Evolutionary conservation across 2,797 vertebrate genomes (phyloP).

Genomic region (Myripristis jacobus): DNA sequence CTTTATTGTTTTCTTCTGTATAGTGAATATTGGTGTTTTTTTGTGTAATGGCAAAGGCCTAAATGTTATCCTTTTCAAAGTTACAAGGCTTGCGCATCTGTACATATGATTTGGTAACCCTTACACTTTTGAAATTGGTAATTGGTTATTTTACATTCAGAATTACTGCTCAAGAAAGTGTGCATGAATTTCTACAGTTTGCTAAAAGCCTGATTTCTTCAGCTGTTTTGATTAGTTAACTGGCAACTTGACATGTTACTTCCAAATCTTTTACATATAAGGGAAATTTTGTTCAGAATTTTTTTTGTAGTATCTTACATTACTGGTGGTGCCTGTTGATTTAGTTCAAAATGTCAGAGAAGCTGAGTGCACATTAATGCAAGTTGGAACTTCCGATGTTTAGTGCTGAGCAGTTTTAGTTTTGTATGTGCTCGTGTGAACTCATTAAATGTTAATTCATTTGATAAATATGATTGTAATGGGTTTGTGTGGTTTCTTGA

Average conservation of each 20-base stretch:
- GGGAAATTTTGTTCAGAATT: slow-evolving; percentile 28
- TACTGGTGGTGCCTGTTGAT: slow-evolving; percentile 46
- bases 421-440: slow-evolving; percentile 74
- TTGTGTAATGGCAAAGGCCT: slow-evolving; percentile 18
- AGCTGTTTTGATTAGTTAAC: slow-evolving; percentile 54
- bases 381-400: slow-evolving; percentile 38
- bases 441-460: slow-evolving; percentile 81
- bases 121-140: slow-evolving; percentile 34
- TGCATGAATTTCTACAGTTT: slow-evolving; percentile 57
- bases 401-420: slow-evolving; percentile 56
- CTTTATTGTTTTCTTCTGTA: slow-evolving; percentile 29
- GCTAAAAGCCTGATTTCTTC: slow-evolving; percentile 66
- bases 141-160: slow-evolving; percentile 48
- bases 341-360: slow-evolving; percentile 47
- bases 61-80: slow-evolving; percentile 22
- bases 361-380: slow-evolving; percentile 36
- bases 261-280: slow-evolving; percentile 49
- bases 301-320: slow-evolving; percentile 57
- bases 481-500: slow-evolving; percentile 56
- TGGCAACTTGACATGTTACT: slow-evolving; percentile 31
- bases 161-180: slow-evolving; percentile 51
- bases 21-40: slow-evolving; percentile 36
- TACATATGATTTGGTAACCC: slow-evolving; percentile 34
- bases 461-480: slow-evolving; percentile 70
- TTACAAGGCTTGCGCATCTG: slow-evolving; percentile 47